Percentiles rank a stretch among this genome's conserved stretches.
These are phyloP conservation scores for Nycticryphes semicollaris DNA, from an alignment of 2,113 vertebrate species.

Conservation along the genomic window DNA sequence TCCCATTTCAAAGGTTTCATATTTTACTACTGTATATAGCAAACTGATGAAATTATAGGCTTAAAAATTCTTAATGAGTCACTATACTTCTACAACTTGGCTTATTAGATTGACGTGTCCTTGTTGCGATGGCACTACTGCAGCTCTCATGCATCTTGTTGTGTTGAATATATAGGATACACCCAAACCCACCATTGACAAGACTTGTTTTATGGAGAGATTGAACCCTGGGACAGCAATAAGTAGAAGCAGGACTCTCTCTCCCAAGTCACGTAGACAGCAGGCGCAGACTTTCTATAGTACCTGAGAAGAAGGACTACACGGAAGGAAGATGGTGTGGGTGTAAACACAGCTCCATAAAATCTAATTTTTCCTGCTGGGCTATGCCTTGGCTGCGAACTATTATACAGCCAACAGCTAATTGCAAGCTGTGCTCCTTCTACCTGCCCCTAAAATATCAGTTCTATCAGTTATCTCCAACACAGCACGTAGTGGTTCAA, in stretches of 20 bases:
- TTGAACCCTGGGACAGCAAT: background rate
- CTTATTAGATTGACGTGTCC: accelerated
- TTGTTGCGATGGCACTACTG: accelerated
- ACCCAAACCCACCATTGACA: accelerated
- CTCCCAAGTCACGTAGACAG: background rate
- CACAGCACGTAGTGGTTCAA: accelerated
- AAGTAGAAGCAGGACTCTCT: background rate
- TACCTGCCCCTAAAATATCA: background rate
- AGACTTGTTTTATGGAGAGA: background rate
- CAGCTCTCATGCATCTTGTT: accelerated
- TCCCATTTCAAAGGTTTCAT: accelerated
- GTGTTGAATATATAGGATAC: accelerated
- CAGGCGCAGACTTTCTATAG: background rate
- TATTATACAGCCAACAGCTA: background rate
- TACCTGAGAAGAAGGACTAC: background rate
- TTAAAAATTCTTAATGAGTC: background rate
- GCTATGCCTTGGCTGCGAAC: background rate
- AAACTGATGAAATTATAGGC: background rate
- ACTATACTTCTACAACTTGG: background rate
- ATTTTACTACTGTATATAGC: background rate
- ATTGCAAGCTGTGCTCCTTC: background rate
- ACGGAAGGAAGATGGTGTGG: accelerated
- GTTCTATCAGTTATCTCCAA: background rate
- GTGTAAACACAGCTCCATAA: background rate
- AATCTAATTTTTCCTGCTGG: background rate